Base-by-base conservation (phyloP, 2,888 invertebrate species). In the Eupelmus urozonus region DNA sequence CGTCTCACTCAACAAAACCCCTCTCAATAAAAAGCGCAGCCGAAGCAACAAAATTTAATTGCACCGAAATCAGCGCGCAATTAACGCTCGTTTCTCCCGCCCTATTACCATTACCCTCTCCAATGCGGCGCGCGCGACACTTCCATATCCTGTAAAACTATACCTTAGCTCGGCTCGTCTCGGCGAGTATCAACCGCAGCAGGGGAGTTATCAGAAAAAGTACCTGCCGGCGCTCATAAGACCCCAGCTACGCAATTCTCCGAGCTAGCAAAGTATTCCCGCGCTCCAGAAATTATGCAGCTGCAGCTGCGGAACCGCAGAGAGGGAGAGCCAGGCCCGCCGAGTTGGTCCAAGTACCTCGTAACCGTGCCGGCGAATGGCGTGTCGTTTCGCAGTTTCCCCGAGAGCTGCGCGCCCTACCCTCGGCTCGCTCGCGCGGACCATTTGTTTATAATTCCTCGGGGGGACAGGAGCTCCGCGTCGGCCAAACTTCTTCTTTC, bases 251-350 rank as follows among this genome's bases (percentile, higher is more conserved):
- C 9, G 29, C 34, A 34, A 34, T 34, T 9, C 34, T 34, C 34
- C n/a, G n/a, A n/a, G n/a, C n/a, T 34, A 34, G 60, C 62, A 51
- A 55, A 76, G 49, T 73, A 70, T 55, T 69, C 53, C 42, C 42
- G 49, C 23, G 49, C 78, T 20, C 87, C 81, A 85, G 90, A 76
- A 87, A 87, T 80, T 90, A 88, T 85, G 90, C 90, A 79, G 82
- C 82, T 57, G 82, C 85, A 57, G 89, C 88, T 40, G 86, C 86
- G 79, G 85, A 87, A 23, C 87, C 90, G 57, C 69, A 42, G 51
- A 27, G 49, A 16, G 63, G 13, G n/a, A 25, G 16, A 23, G 7
- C 16, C 5, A 16, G 5, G 27, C 25, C 11, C 3, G 13, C 16
- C 27, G 74, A 74, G 75, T 75, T 67, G 67, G 75, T 11, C 67